Conservation (phyloP, 2,113 vertebrate genomes). For the Gymnocephalus cernua region DNA sequence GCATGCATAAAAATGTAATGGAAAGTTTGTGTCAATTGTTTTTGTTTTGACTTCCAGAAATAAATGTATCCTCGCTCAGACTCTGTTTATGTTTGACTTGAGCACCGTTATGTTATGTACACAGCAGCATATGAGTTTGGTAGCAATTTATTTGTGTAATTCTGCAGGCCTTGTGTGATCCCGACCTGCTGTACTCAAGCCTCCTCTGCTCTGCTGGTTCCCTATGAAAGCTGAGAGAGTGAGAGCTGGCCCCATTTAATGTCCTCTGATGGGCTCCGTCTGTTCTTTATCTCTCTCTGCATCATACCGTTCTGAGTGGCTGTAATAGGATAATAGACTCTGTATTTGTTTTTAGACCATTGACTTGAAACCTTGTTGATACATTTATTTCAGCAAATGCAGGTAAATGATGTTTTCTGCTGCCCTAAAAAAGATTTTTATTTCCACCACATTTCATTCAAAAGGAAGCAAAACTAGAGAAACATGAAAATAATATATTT, state of each 20-base stretch:
- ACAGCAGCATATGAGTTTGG: conserved; percentile 66
- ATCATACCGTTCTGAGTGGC: conserved; percentile 72
- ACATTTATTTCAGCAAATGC: conserved; percentile 65
- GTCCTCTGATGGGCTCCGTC: conserved; percentile 74
- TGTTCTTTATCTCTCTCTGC: conserved; percentile 75
- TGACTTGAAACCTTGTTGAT: conserved; percentile 75
- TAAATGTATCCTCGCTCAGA: conserved; percentile 51
- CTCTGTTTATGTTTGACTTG: conserved; percentile 72
- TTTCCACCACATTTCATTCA: background rate
- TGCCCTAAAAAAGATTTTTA: conserved; percentile 13
- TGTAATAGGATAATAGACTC: conserved; percentile 82
- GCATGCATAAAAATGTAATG: conserved; percentile 52
- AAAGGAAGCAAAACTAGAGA: background rate
- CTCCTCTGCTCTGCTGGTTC: conserved; percentile 52
- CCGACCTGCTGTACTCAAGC: conserved; percentile 36
- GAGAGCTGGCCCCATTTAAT: conserved; percentile 73
- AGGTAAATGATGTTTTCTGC: conserved; percentile 54
- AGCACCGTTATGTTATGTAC: conserved; percentile 42
- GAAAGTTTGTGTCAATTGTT: conserved; percentile 66
- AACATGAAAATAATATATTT: background rate
- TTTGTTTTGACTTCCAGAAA: conserved; percentile 72
- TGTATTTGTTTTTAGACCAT: conserved; percentile 78
- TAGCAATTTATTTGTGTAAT: conserved; percentile 79
- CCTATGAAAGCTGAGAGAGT: conserved; percentile 55
- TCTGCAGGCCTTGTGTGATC: conserved; percentile 63